phyloP scores from a whole-genome alignment of 2,797 vertebrate genomes.

The Enteromius trimaculatus region DNA sequence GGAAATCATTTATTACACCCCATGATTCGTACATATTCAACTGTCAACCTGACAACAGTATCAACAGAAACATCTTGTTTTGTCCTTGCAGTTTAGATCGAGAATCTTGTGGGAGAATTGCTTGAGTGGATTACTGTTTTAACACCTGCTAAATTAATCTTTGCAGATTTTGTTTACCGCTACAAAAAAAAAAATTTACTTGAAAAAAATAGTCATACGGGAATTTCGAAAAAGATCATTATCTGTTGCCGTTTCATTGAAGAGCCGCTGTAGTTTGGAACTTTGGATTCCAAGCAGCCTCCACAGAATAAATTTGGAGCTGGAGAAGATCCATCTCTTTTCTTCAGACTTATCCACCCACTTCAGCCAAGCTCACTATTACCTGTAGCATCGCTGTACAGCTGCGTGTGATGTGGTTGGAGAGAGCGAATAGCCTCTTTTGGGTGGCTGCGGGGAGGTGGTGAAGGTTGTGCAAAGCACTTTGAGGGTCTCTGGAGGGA shows the following conservation, averaged over 20 bases:
- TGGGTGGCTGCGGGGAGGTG: constrained; percentile 42
- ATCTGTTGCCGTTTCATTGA: background rate
- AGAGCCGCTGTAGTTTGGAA: background rate
- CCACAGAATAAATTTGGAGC: constrained; percentile 42
- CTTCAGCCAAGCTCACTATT: constrained; percentile 46
- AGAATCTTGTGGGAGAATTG: background rate
- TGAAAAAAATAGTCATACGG: too few relatives aligned
- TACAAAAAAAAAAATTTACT: background rate
- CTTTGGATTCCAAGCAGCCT: constrained; percentile 29
- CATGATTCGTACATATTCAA: constrained; percentile 20
- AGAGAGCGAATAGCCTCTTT: constrained; percentile 43
- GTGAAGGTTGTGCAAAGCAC: constrained; percentile 47
- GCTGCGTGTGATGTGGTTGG: constrained; percentile 15
- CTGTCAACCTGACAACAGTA: constrained; percentile 3
- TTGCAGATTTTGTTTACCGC: background rate
- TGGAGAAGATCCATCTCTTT: constrained; percentile 48
- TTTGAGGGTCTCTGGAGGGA: constrained; percentile 55
- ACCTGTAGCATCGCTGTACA: constrained; percentile 14
- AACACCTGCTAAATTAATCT: background rate
- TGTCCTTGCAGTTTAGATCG: background rate
- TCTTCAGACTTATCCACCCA: constrained; percentile 49
- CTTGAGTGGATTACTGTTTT: background rate
- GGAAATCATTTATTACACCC: background rate
- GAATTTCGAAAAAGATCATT: background rate
- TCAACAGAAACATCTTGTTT: constrained; percentile 19